These are phyloP conservation scores for Umimayanthus chanpuru DNA, from an alignment of 92 coral and sea anemone genomes.

Conservation along the genomic window DNA sequence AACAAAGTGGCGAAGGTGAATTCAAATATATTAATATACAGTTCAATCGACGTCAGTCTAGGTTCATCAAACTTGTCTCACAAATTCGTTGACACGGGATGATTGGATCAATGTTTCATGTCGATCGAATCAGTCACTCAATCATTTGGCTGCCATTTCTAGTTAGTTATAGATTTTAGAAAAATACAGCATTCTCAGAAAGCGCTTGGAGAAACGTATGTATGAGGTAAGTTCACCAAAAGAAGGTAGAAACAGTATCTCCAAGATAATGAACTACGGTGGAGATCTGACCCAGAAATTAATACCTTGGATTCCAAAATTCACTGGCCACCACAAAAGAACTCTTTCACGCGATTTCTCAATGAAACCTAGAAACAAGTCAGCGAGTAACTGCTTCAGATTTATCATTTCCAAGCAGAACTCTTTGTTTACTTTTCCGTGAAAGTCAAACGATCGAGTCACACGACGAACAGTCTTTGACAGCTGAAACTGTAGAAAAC, in stretches of 20 bases:
- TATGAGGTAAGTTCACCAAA: slow-evolving; percentile 44
- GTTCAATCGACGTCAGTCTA: slow-evolving; percentile 46
- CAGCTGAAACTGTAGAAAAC: slow-evolving; percentile 38
- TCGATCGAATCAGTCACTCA: slow-evolving; percentile 5
- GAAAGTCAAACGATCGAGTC: slow-evolving; percentile 40
- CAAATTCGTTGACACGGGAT: slow-evolving; percentile 43
- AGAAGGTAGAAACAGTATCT: too few relatives aligned
- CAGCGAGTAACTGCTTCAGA: slow-evolving; percentile 18
- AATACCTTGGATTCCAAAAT: slow-evolving; percentile 47
- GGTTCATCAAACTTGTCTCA: slow-evolving; percentile 40
- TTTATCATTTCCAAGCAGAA: slow-evolving; percentile 43
- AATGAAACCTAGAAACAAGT: slow-evolving; percentile 35
- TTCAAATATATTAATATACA: background rate
- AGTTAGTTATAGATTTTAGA: slow-evolving; percentile 43
- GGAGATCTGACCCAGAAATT: slow-evolving; percentile 51
- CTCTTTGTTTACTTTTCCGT: slow-evolving; percentile 46
- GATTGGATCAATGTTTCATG: slow-evolving; percentile 43
- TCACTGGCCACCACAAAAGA: background rate
- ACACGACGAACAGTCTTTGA: slow-evolving; percentile 26
- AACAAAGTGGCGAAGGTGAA: slow-evolving; percentile 57
- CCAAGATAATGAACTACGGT: slow-evolving; percentile 17
- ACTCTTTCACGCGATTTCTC: slow-evolving; percentile 29
- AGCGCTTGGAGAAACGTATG: background rate
- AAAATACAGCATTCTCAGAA: slow-evolving; percentile 29
- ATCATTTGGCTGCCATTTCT: slow-evolving; percentile 46